Evolutionary conservation across 2,888 invertebrate genomes (phyloP).

Genomic region (Drosophila picticornis): DNA sequence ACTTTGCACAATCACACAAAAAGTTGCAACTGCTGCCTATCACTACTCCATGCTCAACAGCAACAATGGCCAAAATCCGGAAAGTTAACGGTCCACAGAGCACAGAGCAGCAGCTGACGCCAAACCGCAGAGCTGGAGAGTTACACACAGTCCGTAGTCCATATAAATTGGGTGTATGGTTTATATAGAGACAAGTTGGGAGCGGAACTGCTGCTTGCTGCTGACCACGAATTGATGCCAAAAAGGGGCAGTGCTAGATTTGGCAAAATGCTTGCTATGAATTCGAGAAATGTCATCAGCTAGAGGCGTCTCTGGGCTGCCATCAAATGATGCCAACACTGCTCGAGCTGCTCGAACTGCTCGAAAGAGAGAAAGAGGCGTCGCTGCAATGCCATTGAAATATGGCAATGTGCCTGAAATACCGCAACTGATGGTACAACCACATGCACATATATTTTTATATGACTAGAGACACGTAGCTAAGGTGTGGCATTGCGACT

Average conservation of each 20-base stretch:
- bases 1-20: slow-evolving; percentile 34
- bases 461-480: slow-evolving; percentile 2
- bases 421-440: slow-evolving; percentile 41
- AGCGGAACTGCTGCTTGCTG: slow-evolving; percentile 7
- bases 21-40: slow-evolving; percentile 18
- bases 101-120: slow-evolving; percentile 34
- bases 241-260: slow-evolving; percentile 40
- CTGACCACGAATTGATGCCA: slow-evolving; percentile 40
- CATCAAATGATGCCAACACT: slow-evolving; percentile 48
- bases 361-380: slow-evolving; percentile 13
- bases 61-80: slow-evolving; percentile 45
- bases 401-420: slow-evolving; percentile 53
- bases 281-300: slow-evolving; percentile 50
- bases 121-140: slow-evolving; percentile 10
- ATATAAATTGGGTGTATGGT: background rate
- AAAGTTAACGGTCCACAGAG: slow-evolving; percentile 32
- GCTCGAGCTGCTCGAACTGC: slow-evolving; percentile 10
- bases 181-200: slow-evolving; percentile 3
- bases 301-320: slow-evolving; percentile 21
- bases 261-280: slow-evolving; percentile 62
- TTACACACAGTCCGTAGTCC: background rate
- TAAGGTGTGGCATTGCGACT: slow-evolving; percentile 47
- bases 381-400: slow-evolving; percentile 47
- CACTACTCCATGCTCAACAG: background rate
- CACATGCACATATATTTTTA: background rate